Evolutionary conservation across 2,113 vertebrate species (phyloP).

Genomic region (Onychostoma macrolepis): DNA sequence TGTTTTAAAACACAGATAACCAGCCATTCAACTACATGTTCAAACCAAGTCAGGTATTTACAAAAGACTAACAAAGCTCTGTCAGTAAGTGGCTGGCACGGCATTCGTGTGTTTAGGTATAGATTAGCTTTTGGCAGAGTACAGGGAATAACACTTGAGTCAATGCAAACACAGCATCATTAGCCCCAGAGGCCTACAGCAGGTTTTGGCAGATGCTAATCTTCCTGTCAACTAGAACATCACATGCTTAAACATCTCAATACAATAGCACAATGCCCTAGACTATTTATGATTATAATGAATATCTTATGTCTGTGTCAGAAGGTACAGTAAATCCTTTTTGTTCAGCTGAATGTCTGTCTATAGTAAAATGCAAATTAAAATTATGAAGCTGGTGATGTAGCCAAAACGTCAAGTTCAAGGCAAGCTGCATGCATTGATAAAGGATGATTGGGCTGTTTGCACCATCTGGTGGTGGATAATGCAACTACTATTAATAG

Average conservation of each 20-base stretch:
- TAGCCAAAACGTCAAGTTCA: neutral
- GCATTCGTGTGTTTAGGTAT: neutral
- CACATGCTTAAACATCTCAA: neutral
- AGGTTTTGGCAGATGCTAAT: neutral
- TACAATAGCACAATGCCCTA: neutral
- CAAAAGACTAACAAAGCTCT: neutral
- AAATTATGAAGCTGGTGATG: neutral
- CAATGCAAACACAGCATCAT: neutral
- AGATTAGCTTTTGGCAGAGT: neutral
- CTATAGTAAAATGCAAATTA: neutral
- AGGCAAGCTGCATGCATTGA: neutral
- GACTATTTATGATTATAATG: neutral
- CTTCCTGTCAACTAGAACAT: neutral
- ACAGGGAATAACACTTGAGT: neutral
- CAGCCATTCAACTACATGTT: slow-evolving; percentile 22
- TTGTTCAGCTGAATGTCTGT: neutral
- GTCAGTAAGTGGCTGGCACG: neutral
- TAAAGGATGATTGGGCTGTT: neutral
- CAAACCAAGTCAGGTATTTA: slow-evolving; percentile 1
- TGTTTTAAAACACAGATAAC: neutral
- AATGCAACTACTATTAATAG: neutral
- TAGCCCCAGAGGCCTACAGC: neutral
- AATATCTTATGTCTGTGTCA: neutral
- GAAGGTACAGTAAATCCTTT: neutral
- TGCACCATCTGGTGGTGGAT: slow-evolving; percentile 40